These are phyloP conservation scores for Steatocranus sp. DNA, from an alignment of 2,797 vertebrate species.

Conservation along the genomic window DNA sequence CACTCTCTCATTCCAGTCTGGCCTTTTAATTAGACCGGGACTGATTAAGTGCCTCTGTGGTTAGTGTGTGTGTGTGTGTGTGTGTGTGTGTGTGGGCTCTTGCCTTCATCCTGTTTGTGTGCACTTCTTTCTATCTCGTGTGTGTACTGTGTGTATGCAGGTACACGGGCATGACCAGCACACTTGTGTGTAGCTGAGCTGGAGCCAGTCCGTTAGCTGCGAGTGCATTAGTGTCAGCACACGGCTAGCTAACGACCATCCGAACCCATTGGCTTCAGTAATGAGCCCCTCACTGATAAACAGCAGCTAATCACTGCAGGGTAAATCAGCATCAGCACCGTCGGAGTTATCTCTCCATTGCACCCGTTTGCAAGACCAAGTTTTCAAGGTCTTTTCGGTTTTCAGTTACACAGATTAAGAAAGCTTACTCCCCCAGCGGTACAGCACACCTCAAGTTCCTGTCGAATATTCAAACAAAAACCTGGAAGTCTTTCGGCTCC, in stretches of 20 bases:
- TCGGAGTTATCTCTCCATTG: slow-evolving; percentile 48
- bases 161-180: background rate
- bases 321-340: slow-evolving; percentile 41
- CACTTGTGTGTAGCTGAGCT: slow-evolving; percentile 10
- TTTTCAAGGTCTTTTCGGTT: slow-evolving; percentile 47
- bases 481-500: background rate
- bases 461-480: background rate
- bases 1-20: slow-evolving; percentile 50
- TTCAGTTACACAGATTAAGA: slow-evolving; percentile 18
- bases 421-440: background rate
- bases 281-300: slow-evolving; percentile 70
- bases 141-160: background rate
- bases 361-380: slow-evolving; percentile 26
- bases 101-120: background rate
- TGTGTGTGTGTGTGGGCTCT: background rate
- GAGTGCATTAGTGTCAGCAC: slow-evolving; percentile 62
- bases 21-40: slow-evolving; percentile 74
- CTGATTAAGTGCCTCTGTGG: slow-evolving; percentile 71
- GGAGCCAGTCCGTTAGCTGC: slow-evolving; percentile 46
- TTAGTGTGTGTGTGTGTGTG: slow-evolving; percentile 11
- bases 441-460: background rate
- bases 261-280: slow-evolving; percentile 59
- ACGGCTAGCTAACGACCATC: slow-evolving; percentile 59
- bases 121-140: background rate
- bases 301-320: slow-evolving; percentile 63